Conservation (phyloP, 2,113 vertebrate genomes). For the Zapus hudsonius region DNA sequence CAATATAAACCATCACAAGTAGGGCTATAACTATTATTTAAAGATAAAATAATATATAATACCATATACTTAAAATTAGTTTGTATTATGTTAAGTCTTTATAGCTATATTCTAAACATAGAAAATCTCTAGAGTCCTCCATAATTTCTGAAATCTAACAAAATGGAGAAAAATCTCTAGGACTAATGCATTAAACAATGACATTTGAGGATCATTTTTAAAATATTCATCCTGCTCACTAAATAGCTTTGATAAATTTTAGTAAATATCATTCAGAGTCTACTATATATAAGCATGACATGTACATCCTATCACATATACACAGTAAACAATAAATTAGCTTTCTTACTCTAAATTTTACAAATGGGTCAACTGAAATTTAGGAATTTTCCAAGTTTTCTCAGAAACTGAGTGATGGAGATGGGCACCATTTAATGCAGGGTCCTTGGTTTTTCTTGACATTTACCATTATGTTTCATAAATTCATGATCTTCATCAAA, state of each 20-base stretch:
- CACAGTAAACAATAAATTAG: neutral
- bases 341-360: slow-evolving; percentile 9
- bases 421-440: neutral
- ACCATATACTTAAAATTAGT: neutral
- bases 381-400: neutral
- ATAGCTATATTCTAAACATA: neutral
- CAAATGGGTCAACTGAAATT: neutral
- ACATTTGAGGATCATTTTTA: neutral
- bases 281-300: neutral
- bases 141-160: slow-evolving; percentile 29
- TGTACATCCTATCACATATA: neutral
- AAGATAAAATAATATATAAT: neutral
- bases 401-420: neutral
- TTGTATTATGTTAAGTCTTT: neutral
- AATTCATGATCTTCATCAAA: neutral
- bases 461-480: neutral
- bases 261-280: neutral
- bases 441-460: neutral
- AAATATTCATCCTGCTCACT: neutral
- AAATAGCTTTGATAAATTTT: slow-evolving; percentile 13
- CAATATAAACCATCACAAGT: neutral
- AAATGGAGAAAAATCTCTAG: neutral
- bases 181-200: neutral
- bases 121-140: neutral
- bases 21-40: neutral